Percentiles rank a stretch among this genome's conserved stretches.
phyloP scores from a whole-genome alignment of 2,113 vertebrate species.

The Alethe diademata region DNA sequence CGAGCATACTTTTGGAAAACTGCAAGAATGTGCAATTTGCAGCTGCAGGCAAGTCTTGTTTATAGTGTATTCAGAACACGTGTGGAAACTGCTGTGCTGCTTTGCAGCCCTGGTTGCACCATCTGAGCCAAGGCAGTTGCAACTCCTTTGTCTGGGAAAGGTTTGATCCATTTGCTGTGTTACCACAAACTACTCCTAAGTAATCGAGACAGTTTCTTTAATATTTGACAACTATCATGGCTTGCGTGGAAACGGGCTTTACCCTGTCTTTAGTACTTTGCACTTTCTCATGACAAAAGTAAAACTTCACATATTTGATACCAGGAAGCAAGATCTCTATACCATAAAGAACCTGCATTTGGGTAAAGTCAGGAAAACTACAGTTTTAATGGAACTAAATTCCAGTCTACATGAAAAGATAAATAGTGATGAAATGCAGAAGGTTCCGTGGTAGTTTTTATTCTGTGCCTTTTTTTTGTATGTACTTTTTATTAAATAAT shows the following conservation, averaged over 20 bases:
- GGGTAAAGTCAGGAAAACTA: neutral
- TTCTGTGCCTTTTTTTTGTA: neutral
- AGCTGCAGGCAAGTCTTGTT: neutral
- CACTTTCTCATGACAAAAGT: neutral
- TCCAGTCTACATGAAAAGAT: neutral
- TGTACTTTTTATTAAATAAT: neutral
- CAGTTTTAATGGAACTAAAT: neutral
- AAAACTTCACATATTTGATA: neutral
- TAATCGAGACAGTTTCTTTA: neutral
- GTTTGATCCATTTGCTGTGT: neutral
- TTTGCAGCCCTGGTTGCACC: neutral
- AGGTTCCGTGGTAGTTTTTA: neutral
- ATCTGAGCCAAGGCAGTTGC: neutral
- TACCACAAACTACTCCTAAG: neutral
- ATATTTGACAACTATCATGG: neutral
- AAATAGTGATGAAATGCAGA: neutral
- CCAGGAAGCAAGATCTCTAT: neutral
- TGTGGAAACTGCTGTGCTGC: neutral
- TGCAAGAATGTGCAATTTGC: neutral
- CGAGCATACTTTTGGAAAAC: neutral
- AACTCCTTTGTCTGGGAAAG: neutral
- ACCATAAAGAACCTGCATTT: neutral
- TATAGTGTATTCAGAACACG: neutral
- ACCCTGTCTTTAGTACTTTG: neutral
- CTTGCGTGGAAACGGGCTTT: neutral